phyloP scores from a whole-genome alignment of 2,113 vertebrate genomes.

The Rhea americana region DNA sequence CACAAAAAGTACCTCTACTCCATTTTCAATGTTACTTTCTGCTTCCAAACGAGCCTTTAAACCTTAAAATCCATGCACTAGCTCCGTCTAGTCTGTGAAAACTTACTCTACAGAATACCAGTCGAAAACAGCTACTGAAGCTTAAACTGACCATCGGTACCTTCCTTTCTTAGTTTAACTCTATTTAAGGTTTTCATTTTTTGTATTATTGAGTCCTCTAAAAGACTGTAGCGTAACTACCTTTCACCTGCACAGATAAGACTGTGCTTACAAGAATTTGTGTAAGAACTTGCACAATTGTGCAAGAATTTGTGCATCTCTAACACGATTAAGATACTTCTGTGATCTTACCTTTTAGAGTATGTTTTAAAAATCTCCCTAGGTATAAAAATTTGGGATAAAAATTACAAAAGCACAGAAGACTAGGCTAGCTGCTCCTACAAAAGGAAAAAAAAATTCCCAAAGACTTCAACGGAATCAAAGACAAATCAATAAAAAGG shows the following conservation, averaged over 20 bases:
- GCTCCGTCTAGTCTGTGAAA: neutral
- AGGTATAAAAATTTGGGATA: neutral
- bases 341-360: neutral
- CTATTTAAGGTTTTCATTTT: neutral
- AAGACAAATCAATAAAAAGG: neutral
- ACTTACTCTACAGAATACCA: neutral
- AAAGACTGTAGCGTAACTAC: accelerated
- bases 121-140: neutral
- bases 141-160: neutral
- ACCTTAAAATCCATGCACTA: neutral
- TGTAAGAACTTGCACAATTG: neutral
- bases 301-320: too few species aligned
- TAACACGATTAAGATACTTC: too few species aligned
- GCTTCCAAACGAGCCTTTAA: neutral
- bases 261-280: neutral
- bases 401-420: neutral
- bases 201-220: neutral
- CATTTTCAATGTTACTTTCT: neutral
- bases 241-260: neutral
- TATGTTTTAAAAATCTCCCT: neutral
- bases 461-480: neutral
- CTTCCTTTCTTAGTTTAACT: neutral
- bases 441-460: neutral
- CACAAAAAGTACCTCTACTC: neutral
- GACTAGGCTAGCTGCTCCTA: neutral